These are phyloP conservation scores for Xestia sexstrigata DNA, from an alignment of 2,888 invertebrate genomes.

Conservation along the genomic window DNA sequence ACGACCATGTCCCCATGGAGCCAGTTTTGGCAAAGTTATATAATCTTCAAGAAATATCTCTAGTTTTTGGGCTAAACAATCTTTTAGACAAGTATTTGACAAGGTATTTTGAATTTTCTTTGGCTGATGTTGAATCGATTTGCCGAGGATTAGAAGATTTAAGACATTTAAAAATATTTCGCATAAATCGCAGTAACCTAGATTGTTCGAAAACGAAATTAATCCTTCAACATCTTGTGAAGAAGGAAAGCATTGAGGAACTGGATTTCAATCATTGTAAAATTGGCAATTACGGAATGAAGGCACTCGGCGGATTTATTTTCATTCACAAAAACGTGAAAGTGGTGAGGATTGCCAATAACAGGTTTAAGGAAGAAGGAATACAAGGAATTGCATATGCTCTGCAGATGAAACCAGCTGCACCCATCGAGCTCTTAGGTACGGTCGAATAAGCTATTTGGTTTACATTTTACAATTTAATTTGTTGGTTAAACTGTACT, in stretches of 20 bases:
- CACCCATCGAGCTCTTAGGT: conserved; percentile 87
- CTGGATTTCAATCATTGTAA: conserved; percentile 92
- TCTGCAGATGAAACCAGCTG: conserved; percentile 86
- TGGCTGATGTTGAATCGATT: conserved; percentile 90
- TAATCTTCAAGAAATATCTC: conserved; percentile 88
- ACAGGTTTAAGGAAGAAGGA: conserved; percentile 89
- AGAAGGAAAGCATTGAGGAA: conserved; percentile 89
- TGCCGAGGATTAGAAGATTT: conserved; percentile 89
- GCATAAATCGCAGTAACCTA: conserved; percentile 91
- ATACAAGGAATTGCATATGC: conserved; percentile 89
- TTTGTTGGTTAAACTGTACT: no score
- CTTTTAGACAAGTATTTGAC: conserved; percentile 89
- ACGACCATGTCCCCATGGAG: conserved; percentile 91
- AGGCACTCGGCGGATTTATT: conserved; percentile 91
- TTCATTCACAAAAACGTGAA: conserved; percentile 85
- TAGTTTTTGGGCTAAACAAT: conserved; percentile 85
- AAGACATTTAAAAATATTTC: conserved; percentile 86
- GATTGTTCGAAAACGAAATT: conserved; percentile 91
- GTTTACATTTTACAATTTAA: no score
- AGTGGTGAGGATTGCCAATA: conserved; percentile 89
- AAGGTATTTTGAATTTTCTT: conserved; percentile 91
- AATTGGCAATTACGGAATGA: conserved; percentile 91
- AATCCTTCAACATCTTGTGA: conserved; percentile 89
- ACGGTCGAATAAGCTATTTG: no score
- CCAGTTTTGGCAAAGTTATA: conserved; percentile 88